Base-by-base conservation (phyloP, 2,113 vertebrate genomes). In the Empidonax traillii region DNA sequence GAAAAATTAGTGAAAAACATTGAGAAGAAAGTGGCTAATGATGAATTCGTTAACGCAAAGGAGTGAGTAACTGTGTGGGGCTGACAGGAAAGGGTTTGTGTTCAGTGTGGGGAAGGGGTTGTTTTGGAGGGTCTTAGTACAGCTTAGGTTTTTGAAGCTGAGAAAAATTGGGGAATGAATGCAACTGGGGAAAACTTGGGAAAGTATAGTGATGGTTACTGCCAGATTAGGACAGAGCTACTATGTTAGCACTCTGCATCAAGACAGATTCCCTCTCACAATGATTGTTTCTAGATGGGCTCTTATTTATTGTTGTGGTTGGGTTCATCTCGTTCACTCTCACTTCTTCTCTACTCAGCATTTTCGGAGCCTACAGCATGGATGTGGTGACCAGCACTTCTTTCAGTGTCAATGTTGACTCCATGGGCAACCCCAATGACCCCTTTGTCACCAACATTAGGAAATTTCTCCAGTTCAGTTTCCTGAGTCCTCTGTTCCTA, bases 321-420 rank as follows among this genome's bases (percentile, higher is more conserved):
- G 43, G 7, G 47, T 85, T 77, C 19, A 23, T 72, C 43, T 53
- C 37, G 44, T 82, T 91, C 9, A 61, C 15, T 80, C 10, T 89
- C 7, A 71, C 46, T 63, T 56, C 63, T 89, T 93, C 61, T 76
- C 69, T 84, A 44, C 30, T 15, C 71, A 96, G 97, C 16, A 20
- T 97, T 55, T 90, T 97, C 69, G 95, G 96, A 56, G 80, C 95
- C 72, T 97, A 93, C 87, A 95, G 98, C 63, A 97, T 98, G 98
- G 98, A 98, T 58, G 96, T 98, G 23, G 96, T 98, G 14, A 69
- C 98, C 95, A 98, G 98, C 93, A 97, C 97, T 8, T 97, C 98
- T 19, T 98, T 98, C 97, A 97, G 98, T 37, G 97, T 99, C 37
- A 97, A 98, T 92, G 66, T 98, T 1, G 98, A 98, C 92, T 98